Conservation (phyloP, 2,888 invertebrate genomes). For the Sylvicola cinctus region DNA sequence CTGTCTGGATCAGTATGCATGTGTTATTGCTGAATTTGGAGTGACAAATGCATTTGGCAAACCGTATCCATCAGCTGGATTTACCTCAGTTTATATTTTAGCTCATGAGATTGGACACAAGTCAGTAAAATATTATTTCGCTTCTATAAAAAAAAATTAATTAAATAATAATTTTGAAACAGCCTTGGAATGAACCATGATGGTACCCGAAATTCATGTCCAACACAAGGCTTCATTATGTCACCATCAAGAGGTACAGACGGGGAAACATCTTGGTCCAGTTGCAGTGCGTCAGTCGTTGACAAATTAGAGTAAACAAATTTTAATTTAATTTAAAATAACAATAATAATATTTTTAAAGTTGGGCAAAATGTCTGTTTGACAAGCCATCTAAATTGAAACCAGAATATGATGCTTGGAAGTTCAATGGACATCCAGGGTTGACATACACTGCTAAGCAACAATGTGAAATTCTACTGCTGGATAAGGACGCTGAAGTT, state of each 20-base stretch:
- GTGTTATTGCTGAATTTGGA: constrained; percentile 61
- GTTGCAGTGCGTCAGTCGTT: constrained; percentile 47
- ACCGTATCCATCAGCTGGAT: constrained; percentile 67
- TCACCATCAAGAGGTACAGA: constrained; percentile 57
- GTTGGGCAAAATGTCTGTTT: constrained; percentile 42
- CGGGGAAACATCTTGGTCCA: constrained; percentile 61
- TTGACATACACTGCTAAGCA: constrained; percentile 47
- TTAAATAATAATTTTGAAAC: constrained; percentile 8
- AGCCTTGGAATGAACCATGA: constrained; percentile 69
- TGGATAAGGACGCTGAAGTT: constrained; percentile 40
- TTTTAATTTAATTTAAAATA: constrained; percentile 3
- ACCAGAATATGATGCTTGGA: constrained; percentile 35
- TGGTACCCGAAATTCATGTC: constrained; percentile 46
- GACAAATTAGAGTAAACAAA: constrained; percentile 32
- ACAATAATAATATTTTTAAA: constrained; percentile 18
- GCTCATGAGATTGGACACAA: constrained; percentile 73
- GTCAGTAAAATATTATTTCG: constrained; percentile 26
- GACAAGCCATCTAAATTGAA: constrained; percentile 31
- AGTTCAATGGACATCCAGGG: constrained; percentile 43
- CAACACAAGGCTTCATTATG: constrained; percentile 63
- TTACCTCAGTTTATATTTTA: constrained; percentile 60
- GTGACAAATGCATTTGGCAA: constrained; percentile 49
- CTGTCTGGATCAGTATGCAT: constrained; percentile 47
- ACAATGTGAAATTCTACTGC: constrained; percentile 49
- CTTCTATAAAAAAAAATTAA: constrained; percentile 2